Conservation (phyloP, 2,113 vertebrate species). For the Jacana jacana region DNA sequence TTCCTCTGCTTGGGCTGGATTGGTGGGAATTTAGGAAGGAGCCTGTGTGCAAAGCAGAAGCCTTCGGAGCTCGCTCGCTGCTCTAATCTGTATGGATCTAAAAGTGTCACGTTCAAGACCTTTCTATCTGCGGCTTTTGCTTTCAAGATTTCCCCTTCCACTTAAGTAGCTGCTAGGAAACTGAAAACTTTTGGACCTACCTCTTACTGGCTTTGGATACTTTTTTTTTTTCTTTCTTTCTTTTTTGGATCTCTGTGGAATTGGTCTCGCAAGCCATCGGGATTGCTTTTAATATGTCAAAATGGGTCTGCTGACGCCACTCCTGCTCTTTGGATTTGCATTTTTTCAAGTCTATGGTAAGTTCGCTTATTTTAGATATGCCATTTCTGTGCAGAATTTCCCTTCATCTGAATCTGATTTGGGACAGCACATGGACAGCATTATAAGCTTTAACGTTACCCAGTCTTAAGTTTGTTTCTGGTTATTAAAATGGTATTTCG, state of each 20-base stretch:
- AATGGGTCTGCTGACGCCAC: slow-evolving; percentile 91
- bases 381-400: slow-evolving; percentile 13
- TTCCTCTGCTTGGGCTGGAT: slow-evolving; percentile 60
- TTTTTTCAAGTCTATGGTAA: slow-evolving; percentile 90
- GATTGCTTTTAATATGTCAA: slow-evolving; percentile 93
- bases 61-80: slow-evolving; percentile 42
- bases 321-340: slow-evolving; percentile 92
- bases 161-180: slow-evolving; percentile 69
- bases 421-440: slow-evolving; percentile 47
- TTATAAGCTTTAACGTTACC: slow-evolving; percentile 38
- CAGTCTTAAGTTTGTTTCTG: slow-evolving; percentile 8
- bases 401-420: slow-evolving; percentile 33
- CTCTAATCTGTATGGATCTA: slow-evolving; percentile 65
- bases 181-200: slow-evolving; percentile 80
- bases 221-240: slow-evolving; percentile 33
- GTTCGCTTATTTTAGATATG: slow-evolving; percentile 65
- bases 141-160: slow-evolving; percentile 33
- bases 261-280: slow-evolving; percentile 77
- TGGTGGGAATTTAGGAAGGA: slow-evolving; percentile 69
- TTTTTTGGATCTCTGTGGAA: slow-evolving; percentile 68
- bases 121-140: slow-evolving; percentile 40
- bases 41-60: slow-evolving; percentile 58
- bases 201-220: slow-evolving; percentile 75
- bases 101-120: slow-evolving; percentile 60
- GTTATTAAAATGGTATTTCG: slow-evolving; percentile 10